A percentile compares a stretch with the other conserved stretches of the same genome.
Conservation (phyloP, 2,888 invertebrate species). For the Scaptomyza reducta region DNA sequence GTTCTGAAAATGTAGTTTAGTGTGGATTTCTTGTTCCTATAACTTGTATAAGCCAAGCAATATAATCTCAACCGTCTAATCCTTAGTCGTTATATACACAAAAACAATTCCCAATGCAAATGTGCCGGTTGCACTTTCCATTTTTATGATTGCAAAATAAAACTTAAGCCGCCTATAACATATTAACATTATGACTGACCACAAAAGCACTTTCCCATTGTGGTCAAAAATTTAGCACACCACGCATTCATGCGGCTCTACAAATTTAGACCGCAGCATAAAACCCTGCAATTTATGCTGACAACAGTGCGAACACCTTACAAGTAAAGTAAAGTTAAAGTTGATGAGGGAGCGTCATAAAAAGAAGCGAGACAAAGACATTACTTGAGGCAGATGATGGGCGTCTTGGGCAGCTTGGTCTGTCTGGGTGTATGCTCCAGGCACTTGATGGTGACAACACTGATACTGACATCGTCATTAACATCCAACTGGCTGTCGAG, state of each 20-base stretch:
- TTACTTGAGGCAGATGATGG: conserved; percentile 74
- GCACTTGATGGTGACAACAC: conserved; percentile 64
- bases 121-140: background rate
- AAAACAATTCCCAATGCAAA: background rate
- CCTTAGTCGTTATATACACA: background rate
- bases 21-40: no score
- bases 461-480: conserved; percentile 55
- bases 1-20: no score
- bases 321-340: conserved; percentile 63
- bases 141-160: background rate
- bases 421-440: conserved; percentile 45
- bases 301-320: conserved; percentile 60
- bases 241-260: conserved; percentile 8
- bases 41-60: no score
- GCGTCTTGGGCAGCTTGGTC: conserved; percentile 42
- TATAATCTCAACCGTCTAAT: no score
- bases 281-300: conserved; percentile 62
- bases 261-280: conserved; percentile 51
- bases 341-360: conserved; percentile 43
- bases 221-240: conserved; percentile 18
- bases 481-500: conserved; percentile 42
- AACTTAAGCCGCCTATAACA: conserved; percentile 10
- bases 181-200: conserved; percentile 37
- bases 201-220: conserved; percentile 55
- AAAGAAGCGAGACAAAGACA: conserved; percentile 37